A percentile compares a stretch with the other conserved stretches of the same genome.
Conservation (phyloP, 2,113 vertebrate genomes). For the Tenrec ecaudatus region DNA sequence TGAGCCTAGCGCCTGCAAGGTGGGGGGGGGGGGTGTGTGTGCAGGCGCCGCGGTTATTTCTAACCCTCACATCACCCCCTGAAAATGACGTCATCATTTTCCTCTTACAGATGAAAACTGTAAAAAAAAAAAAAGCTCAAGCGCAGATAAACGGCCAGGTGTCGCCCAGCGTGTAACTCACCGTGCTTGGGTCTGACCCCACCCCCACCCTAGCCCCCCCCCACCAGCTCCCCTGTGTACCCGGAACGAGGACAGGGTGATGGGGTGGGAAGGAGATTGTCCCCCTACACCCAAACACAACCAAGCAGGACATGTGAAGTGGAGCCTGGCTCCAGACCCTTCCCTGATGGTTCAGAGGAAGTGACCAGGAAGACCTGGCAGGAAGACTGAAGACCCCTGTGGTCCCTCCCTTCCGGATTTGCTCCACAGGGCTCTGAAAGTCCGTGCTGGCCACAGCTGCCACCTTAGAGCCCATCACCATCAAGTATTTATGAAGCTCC, state of each 20-base stretch:
- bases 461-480: constrained; percentile 59
- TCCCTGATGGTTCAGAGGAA: background rate
- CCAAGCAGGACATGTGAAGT: background rate
- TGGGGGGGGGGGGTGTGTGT: background rate
- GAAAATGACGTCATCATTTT: constrained; percentile 61
- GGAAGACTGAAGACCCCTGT: background rate
- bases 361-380: background rate
- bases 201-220: background rate
- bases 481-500: constrained; percentile 77
- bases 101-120: constrained; percentile 21
- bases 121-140: background rate
- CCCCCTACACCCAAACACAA: too few relatives aligned
- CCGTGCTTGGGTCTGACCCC: background rate
- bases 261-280: too few relatives aligned
- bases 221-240: too few relatives aligned
- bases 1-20: background rate
- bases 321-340: background rate
- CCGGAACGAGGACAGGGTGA: background rate
- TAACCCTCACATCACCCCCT: constrained; percentile 5
- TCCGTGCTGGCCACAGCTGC: constrained; percentile 67
- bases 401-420: background rate
- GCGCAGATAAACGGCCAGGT: background rate
- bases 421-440: background rate
- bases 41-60: constrained; percentile 1
- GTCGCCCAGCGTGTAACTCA: background rate